These are phyloP conservation scores for Gopherus evgoodei DNA, from an alignment of 2,113 vertebrate genomes.

Conservation along the genomic window DNA sequence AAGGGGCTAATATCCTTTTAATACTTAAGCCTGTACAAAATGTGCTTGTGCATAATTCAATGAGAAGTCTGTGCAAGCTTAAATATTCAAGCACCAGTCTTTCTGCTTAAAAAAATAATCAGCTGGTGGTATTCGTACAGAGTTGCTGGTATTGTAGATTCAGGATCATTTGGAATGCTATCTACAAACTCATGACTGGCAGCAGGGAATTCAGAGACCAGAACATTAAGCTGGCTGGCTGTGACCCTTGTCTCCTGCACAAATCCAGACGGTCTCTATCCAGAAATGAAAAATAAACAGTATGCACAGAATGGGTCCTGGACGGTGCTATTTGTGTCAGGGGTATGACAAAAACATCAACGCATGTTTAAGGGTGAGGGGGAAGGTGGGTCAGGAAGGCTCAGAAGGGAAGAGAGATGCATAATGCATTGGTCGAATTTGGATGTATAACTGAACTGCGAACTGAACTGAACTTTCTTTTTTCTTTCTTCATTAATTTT, in stretches of 20 bases:
- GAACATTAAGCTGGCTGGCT: neutral
- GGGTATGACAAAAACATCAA: conserved; percentile 14
- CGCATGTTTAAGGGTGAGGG: conserved; percentile 7
- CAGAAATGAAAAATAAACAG: neutral
- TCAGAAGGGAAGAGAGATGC: conserved; percentile 34
- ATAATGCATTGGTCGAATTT: conserved; percentile 50
- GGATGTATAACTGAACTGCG: conserved; percentile 19
- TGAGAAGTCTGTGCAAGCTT: neutral
- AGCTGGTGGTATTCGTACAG: neutral
- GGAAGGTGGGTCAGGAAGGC: neutral
- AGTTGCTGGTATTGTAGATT: neutral
- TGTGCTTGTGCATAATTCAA: neutral
- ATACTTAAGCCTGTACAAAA: neutral
- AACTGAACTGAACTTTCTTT: neutral
- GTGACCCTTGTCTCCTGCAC: conserved; percentile 4
- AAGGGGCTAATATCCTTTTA: neutral
- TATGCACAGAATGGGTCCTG: neutral
- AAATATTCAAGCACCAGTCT: neutral
- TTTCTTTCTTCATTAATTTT: conserved; percentile 32
- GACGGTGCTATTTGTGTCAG: neutral
- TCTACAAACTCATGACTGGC: neutral
- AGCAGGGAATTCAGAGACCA: neutral
- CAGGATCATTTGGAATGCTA: neutral
- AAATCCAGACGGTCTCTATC: neutral
- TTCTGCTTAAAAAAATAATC: neutral